Base-by-base conservation (phyloP, 2,797 vertebrate species). In the Trachurus trachurus region DNA sequence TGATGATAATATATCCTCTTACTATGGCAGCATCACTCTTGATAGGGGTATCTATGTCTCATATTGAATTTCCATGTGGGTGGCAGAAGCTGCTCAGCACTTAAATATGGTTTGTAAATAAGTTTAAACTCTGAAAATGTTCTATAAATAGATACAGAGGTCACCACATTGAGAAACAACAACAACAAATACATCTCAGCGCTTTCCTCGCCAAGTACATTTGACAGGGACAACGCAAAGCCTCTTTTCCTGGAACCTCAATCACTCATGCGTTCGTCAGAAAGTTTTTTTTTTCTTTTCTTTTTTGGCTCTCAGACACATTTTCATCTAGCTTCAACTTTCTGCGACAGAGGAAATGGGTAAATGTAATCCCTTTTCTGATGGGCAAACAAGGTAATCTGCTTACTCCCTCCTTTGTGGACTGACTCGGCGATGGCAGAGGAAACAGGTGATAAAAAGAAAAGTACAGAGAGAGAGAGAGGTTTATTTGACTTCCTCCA, bases 311-410 rank as follows among this genome's bases (percentile, higher is more conserved):
- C 37, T 10, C 60, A 72, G 87, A 89, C 81, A 76, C 85, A 76
- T 90, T 91, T 89, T 89, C 87, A 80, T 90, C 80, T 72, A 16
- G 63, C 80, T 71, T 87, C 52, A 74, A 77, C 77, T 88, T 84
- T 79, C 62, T 70, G 74, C 1, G 71, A 78, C 42, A 7, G 72
- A 83, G 80, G 79, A 83, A 89, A 86, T 70, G 71, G 87, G 84
- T 80, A 83, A 89, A 87, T 83, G 74, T 89, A 92, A 93, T 94
- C 91, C 90, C 73, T 78, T 84, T 82, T 90, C 87, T 90, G 92
- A 93, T 88, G 91, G 81, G 44, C 60, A 68, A 89, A 88, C 89
- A 84, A 87, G 87, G 88, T 94, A 93, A 94, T 95, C 94, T 93
- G 85, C 84, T 94, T 91, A 91, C 80, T 88, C 69, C 72, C 73